phyloP scores from a whole-genome alignment of 2,888 invertebrate species.

The Sarcophaga variegata region DNA sequence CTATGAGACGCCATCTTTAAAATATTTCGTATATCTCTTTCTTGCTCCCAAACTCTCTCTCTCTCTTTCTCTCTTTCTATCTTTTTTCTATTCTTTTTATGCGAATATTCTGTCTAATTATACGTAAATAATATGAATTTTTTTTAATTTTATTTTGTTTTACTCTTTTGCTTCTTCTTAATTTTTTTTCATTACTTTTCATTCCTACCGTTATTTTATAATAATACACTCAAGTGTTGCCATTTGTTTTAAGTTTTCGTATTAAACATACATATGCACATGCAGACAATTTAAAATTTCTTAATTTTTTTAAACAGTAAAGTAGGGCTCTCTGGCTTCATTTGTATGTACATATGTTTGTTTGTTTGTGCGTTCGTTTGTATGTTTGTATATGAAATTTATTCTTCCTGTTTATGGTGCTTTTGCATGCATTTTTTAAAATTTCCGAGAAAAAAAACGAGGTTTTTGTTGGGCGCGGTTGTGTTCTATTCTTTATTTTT shows the following conservation, averaged over 20 bases:
- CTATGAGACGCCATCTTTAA: constrained; percentile 65
- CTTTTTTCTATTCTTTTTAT: not conserved
- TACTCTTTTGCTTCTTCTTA: constrained; percentile 22
- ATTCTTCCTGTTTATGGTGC: not conserved
- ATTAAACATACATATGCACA: too few species aligned
- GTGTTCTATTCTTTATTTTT: constrained; percentile 3
- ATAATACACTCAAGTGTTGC: too few species aligned
- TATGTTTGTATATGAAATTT: not conserved
- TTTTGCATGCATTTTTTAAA: not conserved
- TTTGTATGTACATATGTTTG: constrained; percentile 42
- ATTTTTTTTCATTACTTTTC: too few species aligned
- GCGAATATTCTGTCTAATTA: constrained; percentile 35
- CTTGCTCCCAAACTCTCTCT: not conserved
- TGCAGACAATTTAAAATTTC: too few species aligned
- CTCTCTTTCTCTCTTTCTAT: not conserved
- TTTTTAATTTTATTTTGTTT: constrained; percentile 8
- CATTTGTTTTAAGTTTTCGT: too few species aligned
- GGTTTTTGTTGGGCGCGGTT: constrained; percentile 52
- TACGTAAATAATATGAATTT: constrained; percentile 43
- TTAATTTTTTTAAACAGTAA: too few species aligned
- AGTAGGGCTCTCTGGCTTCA: too few species aligned
- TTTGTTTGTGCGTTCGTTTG: constrained; percentile 61
- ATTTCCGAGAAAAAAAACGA: not conserved
- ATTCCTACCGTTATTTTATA: too few species aligned
- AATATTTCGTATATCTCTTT: constrained; percentile 70